These are phyloP conservation scores for Callaeas wilsoni DNA, from an alignment of 2,113 vertebrate species.

Conservation along the genomic window DNA sequence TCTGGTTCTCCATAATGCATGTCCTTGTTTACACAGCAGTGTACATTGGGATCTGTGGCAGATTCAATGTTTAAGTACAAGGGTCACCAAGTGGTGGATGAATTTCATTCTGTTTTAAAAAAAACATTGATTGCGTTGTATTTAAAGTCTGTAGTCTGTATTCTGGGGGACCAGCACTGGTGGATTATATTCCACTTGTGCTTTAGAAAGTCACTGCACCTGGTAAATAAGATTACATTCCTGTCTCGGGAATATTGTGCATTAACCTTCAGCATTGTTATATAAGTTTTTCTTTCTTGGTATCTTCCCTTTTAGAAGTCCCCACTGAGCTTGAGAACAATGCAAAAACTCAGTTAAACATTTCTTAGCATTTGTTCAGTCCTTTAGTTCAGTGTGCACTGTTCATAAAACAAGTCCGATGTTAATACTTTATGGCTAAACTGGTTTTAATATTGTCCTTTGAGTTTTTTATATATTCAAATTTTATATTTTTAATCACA, in stretches of 20 bases:
- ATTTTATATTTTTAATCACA: neutral
- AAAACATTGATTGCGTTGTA: neutral
- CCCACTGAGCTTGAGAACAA: neutral
- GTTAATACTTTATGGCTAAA: neutral
- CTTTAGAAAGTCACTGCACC: neutral
- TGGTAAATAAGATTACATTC: neutral
- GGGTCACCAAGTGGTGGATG: neutral
- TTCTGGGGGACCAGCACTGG: neutral
- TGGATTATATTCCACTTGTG: neutral
- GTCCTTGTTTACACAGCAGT: neutral
- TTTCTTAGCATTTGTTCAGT: constrained; percentile 33
- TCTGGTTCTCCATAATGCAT: neutral
- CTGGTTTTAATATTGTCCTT: neutral
- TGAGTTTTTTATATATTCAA: neutral
- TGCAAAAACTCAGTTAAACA: neutral
- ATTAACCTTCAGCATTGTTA: neutral
- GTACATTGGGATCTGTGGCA: neutral
- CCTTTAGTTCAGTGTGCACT: constrained; percentile 19
- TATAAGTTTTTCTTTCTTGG: neutral
- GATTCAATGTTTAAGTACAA: neutral
- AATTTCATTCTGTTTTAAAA: neutral
- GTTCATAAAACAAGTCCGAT: neutral
- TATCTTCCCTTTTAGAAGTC: neutral
- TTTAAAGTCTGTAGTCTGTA: neutral
- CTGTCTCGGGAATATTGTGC: neutral